Evolutionary conservation across 1,140 invertebrate species (phyloP).

Genomic region (Paramacrobiotus metropolitanus): DNA sequence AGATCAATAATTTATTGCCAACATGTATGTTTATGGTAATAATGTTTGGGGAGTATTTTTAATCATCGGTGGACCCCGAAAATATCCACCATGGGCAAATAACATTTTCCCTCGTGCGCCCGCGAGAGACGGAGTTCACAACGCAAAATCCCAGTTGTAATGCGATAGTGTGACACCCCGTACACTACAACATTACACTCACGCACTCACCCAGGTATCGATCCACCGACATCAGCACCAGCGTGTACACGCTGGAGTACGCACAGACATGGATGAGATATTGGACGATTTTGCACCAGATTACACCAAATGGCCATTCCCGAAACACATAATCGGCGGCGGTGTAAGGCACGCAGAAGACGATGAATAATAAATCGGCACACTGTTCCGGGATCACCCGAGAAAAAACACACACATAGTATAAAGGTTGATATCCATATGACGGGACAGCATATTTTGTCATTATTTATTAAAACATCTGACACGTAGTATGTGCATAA

Average conservation of each 20-base stretch:
- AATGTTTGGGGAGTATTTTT: too few species aligned
- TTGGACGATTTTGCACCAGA: constrained; percentile 69
- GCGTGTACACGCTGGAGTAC: constrained; percentile 72
- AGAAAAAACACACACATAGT: background rate
- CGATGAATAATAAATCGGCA: constrained; percentile 75
- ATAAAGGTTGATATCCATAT: background rate
- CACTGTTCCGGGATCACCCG: background rate
- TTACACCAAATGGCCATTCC: constrained; percentile 62
- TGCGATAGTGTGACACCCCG: too few species aligned
- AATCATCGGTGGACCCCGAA: too few species aligned
- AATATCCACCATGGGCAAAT: too few species aligned
- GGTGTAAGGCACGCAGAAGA: constrained; percentile 84
- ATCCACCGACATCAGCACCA: constrained; percentile 83
- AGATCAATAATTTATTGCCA: too few species aligned
- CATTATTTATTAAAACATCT: background rate
- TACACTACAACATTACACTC: background rate
- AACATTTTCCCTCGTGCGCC: too few species aligned
- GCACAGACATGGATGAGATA: constrained; percentile 65
- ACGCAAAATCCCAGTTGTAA: too few species aligned
- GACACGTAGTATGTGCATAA: too few species aligned
- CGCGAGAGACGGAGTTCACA: too few species aligned
- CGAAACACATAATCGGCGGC: constrained; percentile 30
- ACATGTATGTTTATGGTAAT: too few species aligned
- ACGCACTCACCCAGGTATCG: constrained; percentile 42
- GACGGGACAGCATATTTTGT: background rate